A percentile compares a stretch with the other conserved stretches of the same genome.
phyloP scores from a whole-genome alignment of 2,888 invertebrate species.

The Drosophila paramelanica region DNA sequence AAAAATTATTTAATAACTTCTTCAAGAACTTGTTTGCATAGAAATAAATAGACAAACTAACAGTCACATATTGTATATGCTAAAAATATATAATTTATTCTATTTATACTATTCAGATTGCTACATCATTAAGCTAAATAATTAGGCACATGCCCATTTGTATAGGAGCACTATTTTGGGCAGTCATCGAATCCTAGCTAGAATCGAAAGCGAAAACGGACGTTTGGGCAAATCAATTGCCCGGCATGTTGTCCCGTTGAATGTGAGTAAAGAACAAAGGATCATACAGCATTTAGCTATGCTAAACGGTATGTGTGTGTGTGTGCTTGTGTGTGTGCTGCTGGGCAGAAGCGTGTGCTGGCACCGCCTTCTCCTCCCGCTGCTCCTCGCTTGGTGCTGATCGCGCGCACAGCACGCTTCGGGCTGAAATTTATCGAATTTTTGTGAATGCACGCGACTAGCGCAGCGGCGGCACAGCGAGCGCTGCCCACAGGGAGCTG shows the following conservation, averaged over 20 bases:
- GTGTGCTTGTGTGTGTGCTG: background rate
- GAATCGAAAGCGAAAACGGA: too few relatives aligned
- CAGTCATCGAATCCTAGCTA: background rate
- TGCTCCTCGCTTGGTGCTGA: slow-evolving; percentile 15
- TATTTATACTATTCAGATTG: too few relatives aligned
- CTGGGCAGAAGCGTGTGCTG: slow-evolving; percentile 21
- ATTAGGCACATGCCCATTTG: background rate
- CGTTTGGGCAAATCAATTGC: slow-evolving; percentile 35
- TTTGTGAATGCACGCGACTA: slow-evolving; percentile 69
- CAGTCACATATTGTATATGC: too few relatives aligned
- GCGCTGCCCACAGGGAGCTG: slow-evolving; percentile 55
- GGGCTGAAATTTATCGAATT: slow-evolving; percentile 26
- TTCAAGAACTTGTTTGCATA: too few relatives aligned
- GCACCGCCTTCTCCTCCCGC: slow-evolving; percentile 2
- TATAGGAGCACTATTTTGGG: too few relatives aligned
- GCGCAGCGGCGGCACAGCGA: slow-evolving; percentile 43
- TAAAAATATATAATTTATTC: too few relatives aligned
- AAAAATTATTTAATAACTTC: too few relatives aligned
- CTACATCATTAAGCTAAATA: too few relatives aligned
- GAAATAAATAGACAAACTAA: too few relatives aligned
- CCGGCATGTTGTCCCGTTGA: slow-evolving; percentile 18
- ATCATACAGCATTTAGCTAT: slow-evolving; percentile 11
- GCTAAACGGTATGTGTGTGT: background rate
- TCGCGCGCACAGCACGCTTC: slow-evolving; percentile 70
- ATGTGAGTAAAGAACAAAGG: slow-evolving; percentile 12